Evolutionary conservation across 2,113 vertebrate species (phyloP), one percentile per base, ranked within the genome.

Genomic region (Hiodon alosoides): DNA sequence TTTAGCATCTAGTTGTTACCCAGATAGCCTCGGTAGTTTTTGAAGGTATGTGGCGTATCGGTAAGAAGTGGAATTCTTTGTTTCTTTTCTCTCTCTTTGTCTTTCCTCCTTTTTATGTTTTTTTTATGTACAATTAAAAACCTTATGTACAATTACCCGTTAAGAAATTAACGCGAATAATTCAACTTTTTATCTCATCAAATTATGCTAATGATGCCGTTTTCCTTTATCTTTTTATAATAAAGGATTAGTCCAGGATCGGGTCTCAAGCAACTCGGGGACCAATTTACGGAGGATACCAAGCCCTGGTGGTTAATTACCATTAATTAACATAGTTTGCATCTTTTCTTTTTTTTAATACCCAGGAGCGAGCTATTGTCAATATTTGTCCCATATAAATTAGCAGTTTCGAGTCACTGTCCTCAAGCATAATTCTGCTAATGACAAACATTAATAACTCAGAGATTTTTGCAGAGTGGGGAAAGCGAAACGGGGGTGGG

Each of bases 281-380:
- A 93, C 91, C 90, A 93, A 93, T 93, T 93, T 93, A 91, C 82
- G 85, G 65, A 82, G 81, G 88, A 90, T 91, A 83, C 87, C 86
- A 89, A 88, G 74, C 90, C 87, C 91, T 84, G 76, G 87, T 89
- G 89, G 88, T 92, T 93, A 93, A 93, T 93, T 93, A 93, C 86
- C 90, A 90, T 91, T 90, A 89, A 90, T 93, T 92, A 93, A 93
- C 91, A 91, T 90, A 90, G 89, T 90, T 89, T 90, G 89, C 89
- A 91, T 90, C 88, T 89, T 89, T 88, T 85, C 86, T 31, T 87
- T 86, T 85, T 84, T 79, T 82, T 77, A 83, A 87, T 88, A 87
- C 89, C 89, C 90, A 84, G 71, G 87, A 87, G 90, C 81, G 64
- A 53, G 84, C 83, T 87, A 90, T 90, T 92, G 90, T 91, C 90